Evolutionary conservation across 2,797 vertebrate species (phyloP), one percentile per base, ranked within the genome.

Genomic region (Artibeus jamaicensis): DNA sequence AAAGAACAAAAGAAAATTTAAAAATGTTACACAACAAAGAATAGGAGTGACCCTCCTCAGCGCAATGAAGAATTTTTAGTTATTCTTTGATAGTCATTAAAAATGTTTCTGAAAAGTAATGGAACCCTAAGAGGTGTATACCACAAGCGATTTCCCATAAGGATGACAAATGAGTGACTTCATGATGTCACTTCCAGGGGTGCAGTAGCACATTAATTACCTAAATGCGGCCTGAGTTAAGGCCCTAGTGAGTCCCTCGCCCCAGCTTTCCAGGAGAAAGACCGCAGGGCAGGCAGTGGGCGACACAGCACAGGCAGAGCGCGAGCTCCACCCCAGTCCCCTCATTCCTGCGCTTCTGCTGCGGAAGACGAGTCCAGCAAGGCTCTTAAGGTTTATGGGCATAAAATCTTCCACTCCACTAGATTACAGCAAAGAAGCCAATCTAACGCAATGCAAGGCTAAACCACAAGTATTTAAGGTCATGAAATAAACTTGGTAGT

Each of bases 101-200:
- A 82, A 95, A 78, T 77, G 22, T 21, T 89, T 91, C 87, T 78
- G 19, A 84, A 89, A 84, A 70, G 67, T 73, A 81, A 39, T 6
- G 34, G 19, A 73, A 39, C 3, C 16, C 65, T 74, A 22, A 39
- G 24, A 9, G 26, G 10, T 50, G 1, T 67, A 9, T n/a, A 73
- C 67, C 29, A 74, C 62, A 83, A 95, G 26, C 15, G 73, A 86
- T 44, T 86, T 92, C 21, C 11, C 15, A 9, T 15, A 32, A 78
- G 71, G 88, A 82, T 18, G n/a, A 32, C 90, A 83, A 73, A 1
- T 16, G 53, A 89, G 82, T 24, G 26, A 76, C 42, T 68, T 59
- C 44, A 39, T 10, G 19, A 50, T 32, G 16, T 55, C 48, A 70
- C 70, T 65, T 55, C 44, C 37, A 89, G 21, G 37, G 90, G 62